Evolutionary conservation across 2,113 vertebrate genomes (phyloP), one percentile per base, ranked within the genome.

Genomic region (Cephalopterus ornatus): DNA sequence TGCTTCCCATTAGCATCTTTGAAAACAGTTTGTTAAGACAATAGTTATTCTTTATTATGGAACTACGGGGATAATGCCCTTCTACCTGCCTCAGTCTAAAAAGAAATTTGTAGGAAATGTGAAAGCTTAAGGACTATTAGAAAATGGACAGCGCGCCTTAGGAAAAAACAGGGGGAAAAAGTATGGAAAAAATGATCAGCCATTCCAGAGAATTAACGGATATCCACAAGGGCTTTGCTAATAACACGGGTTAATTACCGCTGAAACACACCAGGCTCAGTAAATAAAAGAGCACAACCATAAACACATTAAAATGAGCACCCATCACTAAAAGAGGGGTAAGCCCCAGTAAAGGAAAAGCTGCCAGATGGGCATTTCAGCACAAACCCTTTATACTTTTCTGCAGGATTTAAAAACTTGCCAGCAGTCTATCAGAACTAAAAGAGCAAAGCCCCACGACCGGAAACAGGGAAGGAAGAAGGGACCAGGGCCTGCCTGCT

Each of bases 191-290:
- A 98, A 98, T 90, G 91, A 98, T 98, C 98, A 97, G 95, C 86
- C 96, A 98, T 97, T 98, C 92, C 88, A 97, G 97, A 97, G 97
- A 98, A 98, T 98, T 97, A 98, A 98, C 97, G 97, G 97, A 95
- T 97, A 98, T 97, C 95, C 98, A 98, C 98, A 97, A 98, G 98
- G 98, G 98, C 97, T 98, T 98, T 98, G 97, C 98, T 98, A 98
- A 98, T 99, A 99, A 99, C 98, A 98, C 84, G 98, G 98, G 98
- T 99, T 99, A 99, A 99, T 99, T 99, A 99, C 98, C 94, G 78
- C 98, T 97, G 98, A 97, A 99, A 98, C 98, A 97, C 97, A 97
- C 97, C 93, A 98, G 98, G 98, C 98, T 98, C 98, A 96, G 98
- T 98, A 98, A 98, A 98, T 98, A 98, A 98, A 98, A 98, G 97